Evolutionary conservation across 2,113 vertebrate species (phyloP), one percentile per base, ranked within the genome.

Genomic region (Nasalis larvatus): DNA sequence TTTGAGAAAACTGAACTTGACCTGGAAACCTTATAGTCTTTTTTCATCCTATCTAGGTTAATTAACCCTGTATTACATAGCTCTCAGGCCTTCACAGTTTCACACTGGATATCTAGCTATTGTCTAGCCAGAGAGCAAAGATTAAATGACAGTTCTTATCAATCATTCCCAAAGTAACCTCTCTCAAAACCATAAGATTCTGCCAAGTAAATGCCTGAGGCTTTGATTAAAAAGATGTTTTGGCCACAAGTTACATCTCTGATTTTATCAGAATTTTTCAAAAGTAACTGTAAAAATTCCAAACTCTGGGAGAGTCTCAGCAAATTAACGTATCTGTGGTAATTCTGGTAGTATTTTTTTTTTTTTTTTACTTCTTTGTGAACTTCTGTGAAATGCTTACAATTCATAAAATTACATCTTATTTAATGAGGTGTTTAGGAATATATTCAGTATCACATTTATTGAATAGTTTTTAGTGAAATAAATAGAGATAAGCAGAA

Each of bases 1-100:
- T 85, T 85, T 80, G 74, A 94, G 60, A 81, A 96, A 90, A 95
- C 90, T 73, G 69, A 80, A 96, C 49, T 69, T 95, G 69, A 81
- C 91, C 21, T 85, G 60, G 56, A 94, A 89, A 45, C 27, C 42
- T 42, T 60, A 35, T 56, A 30, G 20, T 35, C 25, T 74, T 90
- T 89, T 85, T 71, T 94, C 58, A 42, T 74, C 63, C 27, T 27
- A n/a, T 76, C 40, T 94, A 56, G 85, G 23, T 84, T 76, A 93
- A 78, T 96, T 87, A 84, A 74, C 63, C 66, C 40, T 83, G 42
- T 76, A 66, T 93, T 84, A 20, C 3, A 16, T 20, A 74, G 23
- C 42, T 84, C 54, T 69, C 21, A 86, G 89, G 37, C 20, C 52
- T 83, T 54, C 27, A 47, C 30, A n/a, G 27, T 93, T 92, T 96